A percentile compares a stretch with the other conserved stretches of the same genome.
Conservation (phyloP, 2,888 invertebrate genomes). For the Drosophila formosana region DNA sequence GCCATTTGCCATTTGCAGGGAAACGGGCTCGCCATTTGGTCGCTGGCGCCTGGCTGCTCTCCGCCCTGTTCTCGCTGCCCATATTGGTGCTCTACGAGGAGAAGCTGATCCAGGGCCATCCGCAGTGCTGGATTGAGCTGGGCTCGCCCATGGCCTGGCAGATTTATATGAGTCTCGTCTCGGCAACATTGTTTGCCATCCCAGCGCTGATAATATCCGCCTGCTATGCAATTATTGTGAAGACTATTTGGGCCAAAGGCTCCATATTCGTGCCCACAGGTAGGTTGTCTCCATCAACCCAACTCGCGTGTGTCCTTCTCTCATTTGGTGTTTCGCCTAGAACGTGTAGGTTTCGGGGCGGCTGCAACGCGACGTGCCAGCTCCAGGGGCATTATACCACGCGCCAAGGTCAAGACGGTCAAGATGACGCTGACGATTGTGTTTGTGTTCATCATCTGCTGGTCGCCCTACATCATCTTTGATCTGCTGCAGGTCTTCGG, state of each 20-base stretch:
- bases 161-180: constrained; percentile 94
- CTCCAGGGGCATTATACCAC: constrained; percentile 96
- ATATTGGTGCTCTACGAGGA: constrained; percentile 93
- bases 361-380: constrained; percentile 91
- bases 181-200: constrained; percentile 92
- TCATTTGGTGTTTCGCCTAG: constrained; percentile 48
- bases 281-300: constrained; percentile 36
- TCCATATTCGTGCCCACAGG: constrained; percentile 84
- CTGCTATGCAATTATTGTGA: constrained; percentile 95
- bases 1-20: constrained; percentile 87
- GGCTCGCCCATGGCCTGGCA: constrained; percentile 92
- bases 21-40: constrained; percentile 92
- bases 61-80: constrained; percentile 93
- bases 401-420: constrained; percentile 98
- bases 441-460: constrained; percentile 96
- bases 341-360: constrained; percentile 83
- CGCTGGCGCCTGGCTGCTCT: constrained; percentile 92
- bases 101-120: constrained; percentile 90
- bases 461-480: constrained; percentile 97
- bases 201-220: constrained; percentile 95
- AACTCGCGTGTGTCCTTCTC: background rate
- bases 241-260: constrained; percentile 95
- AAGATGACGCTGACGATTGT: constrained; percentile 99
- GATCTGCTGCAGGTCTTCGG: constrained; percentile 95
- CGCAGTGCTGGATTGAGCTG: constrained; percentile 96